phyloP scores from a whole-genome alignment of 1,140 invertebrate genomes.

The Hypsibius dujardini region DNA sequence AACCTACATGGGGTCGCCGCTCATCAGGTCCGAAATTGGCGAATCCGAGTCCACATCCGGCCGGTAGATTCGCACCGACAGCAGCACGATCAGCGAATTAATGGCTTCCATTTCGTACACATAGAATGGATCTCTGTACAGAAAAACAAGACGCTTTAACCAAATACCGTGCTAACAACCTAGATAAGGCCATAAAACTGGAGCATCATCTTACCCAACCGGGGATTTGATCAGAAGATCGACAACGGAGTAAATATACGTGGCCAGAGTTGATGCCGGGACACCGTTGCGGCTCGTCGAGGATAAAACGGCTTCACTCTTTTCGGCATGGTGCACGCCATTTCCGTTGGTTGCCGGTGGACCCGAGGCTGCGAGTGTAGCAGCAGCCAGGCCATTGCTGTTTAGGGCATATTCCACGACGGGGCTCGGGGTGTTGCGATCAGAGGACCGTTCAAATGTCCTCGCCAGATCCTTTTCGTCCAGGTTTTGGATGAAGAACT shows the following conservation, averaged over 20 bases:
- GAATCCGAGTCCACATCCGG: conserved; percentile 48
- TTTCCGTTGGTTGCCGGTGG: conserved; percentile 17
- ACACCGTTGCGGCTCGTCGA: neutral
- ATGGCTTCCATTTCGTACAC: conserved; percentile 53
- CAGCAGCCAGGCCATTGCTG: neutral
- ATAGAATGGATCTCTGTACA: conserved; percentile 19
- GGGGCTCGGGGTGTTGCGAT: conserved; percentile 18
- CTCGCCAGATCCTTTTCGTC: conserved; percentile 37
- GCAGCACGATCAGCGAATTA: conserved; percentile 61
- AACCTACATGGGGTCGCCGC: conserved; percentile 37
- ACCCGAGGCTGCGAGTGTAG: conserved; percentile 19
- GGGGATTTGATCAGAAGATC: neutral
- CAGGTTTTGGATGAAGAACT: conserved; percentile 57
- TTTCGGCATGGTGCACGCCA: conserved; percentile 18
- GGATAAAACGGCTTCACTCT: conserved; percentile 7
- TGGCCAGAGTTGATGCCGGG: neutral
- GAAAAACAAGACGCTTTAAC: neutral
- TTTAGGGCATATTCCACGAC: neutral
- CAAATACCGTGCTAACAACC: no score
- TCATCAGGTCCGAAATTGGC: conserved; percentile 40
- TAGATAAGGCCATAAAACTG: no score
- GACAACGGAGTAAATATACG: neutral
- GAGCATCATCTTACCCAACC: conserved; percentile 1
- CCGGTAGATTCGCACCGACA: conserved; percentile 69
- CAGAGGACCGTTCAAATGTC: conserved; percentile 29